These are phyloP conservation scores for Callionymus lyra DNA, from an alignment of 2,113 vertebrate species.

Conservation along the genomic window DNA sequence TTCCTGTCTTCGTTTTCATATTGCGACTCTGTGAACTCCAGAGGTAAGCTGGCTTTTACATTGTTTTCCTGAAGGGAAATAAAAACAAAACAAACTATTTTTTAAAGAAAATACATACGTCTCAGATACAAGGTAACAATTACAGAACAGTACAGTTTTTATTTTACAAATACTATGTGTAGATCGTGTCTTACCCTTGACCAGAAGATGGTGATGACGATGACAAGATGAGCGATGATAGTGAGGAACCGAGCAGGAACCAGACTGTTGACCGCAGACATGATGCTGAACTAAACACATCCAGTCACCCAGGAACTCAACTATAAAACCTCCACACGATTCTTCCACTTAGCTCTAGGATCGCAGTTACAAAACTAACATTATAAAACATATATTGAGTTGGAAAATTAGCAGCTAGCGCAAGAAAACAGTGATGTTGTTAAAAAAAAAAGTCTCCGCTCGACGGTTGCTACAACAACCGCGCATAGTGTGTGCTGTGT, in stretches of 20 bases:
- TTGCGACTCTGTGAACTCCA: constrained; percentile 69
- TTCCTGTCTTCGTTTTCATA: constrained; percentile 67
- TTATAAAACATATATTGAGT: no score
- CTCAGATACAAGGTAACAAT: no score
- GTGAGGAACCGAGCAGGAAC: constrained; percentile 81
- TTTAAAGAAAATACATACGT: no score
- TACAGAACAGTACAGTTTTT: no score
- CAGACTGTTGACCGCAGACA: constrained; percentile 70
- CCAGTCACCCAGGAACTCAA: no score
- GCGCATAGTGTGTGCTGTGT: constrained; percentile 2
- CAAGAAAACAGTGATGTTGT: neutral
- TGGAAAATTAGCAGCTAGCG: no score
- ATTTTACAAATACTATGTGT: no score
- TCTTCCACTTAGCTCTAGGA: no score
- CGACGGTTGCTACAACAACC: constrained; percentile 56
- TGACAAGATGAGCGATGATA: constrained; percentile 76
- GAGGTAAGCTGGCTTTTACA: constrained; percentile 73
- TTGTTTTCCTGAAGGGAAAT: constrained; percentile 71
- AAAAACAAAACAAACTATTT: neutral
- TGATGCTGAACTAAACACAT: constrained; percentile 20
- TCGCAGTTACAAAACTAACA: no score
- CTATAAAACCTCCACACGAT: no score
- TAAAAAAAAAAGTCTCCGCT: neutral
- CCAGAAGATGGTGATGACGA: constrained; percentile 85
- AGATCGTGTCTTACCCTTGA: constrained; percentile 69